Conservation (phyloP, 2,888 invertebrate species). For the Rhamphomyia laevipes region DNA sequence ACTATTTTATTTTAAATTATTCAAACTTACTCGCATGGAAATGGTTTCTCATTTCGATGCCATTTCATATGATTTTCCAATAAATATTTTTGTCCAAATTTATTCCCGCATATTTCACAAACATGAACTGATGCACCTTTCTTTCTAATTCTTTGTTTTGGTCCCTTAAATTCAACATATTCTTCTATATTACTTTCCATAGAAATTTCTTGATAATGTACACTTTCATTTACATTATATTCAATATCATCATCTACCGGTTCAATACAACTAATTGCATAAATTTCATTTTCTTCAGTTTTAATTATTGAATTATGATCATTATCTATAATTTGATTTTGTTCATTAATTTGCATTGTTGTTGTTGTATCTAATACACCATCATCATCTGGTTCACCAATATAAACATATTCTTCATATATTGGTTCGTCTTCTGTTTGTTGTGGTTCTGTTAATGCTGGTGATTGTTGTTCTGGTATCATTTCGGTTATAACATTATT, state of each 20-base stretch:
- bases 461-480: too few species aligned
- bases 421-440: neutral
- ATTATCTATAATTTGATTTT: neutral
- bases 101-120: slow-evolving; percentile 8
- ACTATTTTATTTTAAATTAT: neutral
- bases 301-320: neutral
- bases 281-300: neutral
- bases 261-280: too few species aligned
- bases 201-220: slow-evolving; percentile 1
- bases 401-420: neutral
- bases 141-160: too few species aligned
- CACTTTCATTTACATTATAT: neutral
- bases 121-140: neutral
- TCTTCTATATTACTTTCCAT: slow-evolving; percentile 18
- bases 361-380: neutral
- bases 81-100: slow-evolving; percentile 4
- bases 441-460: neutral
- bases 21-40: slow-evolving; percentile 6
- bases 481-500: neutral
- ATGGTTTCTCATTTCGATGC: slow-evolving; percentile 7
- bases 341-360: neutral
- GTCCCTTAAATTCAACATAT: slow-evolving; percentile 15
- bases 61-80: slow-evolving; percentile 5
- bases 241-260: slow-evolving; percentile 7
- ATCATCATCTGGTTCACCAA: neutral